Evolutionary conservation across 2,888 invertebrate genomes (phyloP).

Genomic region (Bursaphelenchus okinawaensis): DNA sequence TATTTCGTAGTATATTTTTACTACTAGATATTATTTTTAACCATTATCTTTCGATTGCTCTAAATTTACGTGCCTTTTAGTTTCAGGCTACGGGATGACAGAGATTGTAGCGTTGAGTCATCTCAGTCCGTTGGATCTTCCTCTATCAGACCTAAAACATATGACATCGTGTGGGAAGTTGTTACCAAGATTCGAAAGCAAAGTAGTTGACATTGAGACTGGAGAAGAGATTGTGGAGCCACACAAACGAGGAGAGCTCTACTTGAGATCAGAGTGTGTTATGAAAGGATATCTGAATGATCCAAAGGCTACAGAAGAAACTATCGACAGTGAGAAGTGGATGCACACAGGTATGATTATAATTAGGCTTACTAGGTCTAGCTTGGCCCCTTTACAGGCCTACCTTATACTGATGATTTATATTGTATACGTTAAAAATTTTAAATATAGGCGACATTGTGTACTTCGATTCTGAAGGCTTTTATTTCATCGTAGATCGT

Average conservation of each 20-base stretch:
- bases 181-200: conserved; percentile 25
- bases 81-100: conserved; percentile 45
- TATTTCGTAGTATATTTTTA: too few species aligned
- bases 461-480: conserved; percentile 72
- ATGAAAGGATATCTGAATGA: conserved; percentile 70
- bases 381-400: neutral
- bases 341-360: conserved; percentile 63
- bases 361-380: neutral
- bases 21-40: neutral
- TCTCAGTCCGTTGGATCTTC: conserved; percentile 21
- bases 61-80: conserved; percentile 15
- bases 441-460: conserved; percentile 72
- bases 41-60: too few species aligned
- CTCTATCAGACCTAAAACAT: conserved; percentile 17
- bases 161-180: conserved; percentile 26
- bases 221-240: conserved; percentile 19
- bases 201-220: conserved; percentile 22
- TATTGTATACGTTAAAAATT: neutral
- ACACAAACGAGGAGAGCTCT: conserved; percentile 72
- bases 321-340: conserved; percentile 74
- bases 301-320: conserved; percentile 16
- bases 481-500: conserved; percentile 76
- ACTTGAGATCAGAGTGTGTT: conserved; percentile 73
- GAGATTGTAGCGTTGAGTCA: conserved; percentile 28
- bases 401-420: neutral